Evolutionary conservation across 2,113 vertebrate genomes (phyloP).

Genomic region (Cynopterus brachyotis): DNA sequence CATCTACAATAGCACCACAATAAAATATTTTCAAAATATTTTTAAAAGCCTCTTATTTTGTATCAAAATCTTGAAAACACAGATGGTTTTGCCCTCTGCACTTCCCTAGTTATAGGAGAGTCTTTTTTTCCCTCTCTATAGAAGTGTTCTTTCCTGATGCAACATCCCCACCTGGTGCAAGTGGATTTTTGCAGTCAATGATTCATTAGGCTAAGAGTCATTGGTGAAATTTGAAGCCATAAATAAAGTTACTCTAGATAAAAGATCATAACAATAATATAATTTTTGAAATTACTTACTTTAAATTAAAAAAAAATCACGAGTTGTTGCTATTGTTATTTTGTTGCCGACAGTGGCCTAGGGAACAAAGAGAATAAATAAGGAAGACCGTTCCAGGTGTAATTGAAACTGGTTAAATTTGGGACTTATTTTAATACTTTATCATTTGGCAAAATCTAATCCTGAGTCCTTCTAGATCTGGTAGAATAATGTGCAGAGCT

Average conservation of each 20-base stretch:
- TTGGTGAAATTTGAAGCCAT: neutral
- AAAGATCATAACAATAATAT: neutral
- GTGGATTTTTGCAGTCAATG: neutral
- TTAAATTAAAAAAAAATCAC: neutral
- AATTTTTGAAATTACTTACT: neutral
- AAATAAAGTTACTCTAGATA: neutral
- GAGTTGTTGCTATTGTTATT: neutral
- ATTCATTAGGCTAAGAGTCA: neutral
- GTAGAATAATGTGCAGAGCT: neutral
- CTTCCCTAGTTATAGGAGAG: neutral
- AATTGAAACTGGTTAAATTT: neutral
- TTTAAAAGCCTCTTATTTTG: neutral
- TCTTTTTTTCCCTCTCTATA: neutral
- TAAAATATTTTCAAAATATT: neutral
- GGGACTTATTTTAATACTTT: neutral
- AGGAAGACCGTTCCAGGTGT: neutral
- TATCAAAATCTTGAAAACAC: neutral
- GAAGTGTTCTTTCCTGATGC: neutral
- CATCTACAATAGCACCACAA: neutral
- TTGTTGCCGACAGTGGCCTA: neutral
- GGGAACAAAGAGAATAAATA: neutral
- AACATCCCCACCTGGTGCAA: constrained; percentile 60
- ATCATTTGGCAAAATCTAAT: neutral
- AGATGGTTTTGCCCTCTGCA: neutral
- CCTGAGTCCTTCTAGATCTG: neutral